These are phyloP conservation scores for Eubasilissa splendida DNA, from an alignment of 2,888 invertebrate genomes.

Conservation along the genomic window DNA sequence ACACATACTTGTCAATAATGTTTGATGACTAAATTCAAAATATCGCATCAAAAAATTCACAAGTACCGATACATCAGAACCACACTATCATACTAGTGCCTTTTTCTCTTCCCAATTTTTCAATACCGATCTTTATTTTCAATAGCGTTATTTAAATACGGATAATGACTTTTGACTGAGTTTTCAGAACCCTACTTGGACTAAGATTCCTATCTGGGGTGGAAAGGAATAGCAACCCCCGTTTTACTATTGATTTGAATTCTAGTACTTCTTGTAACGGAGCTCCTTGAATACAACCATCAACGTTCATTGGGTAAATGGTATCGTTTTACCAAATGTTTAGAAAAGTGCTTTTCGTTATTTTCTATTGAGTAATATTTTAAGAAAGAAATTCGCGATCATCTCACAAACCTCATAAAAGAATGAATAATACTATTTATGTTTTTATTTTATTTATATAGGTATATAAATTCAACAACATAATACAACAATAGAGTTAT, in stretches of 20 bases:
- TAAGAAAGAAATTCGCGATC: background rate
- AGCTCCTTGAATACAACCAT: constrained; percentile 13
- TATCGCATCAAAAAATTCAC: too few species aligned
- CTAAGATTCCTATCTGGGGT: constrained; percentile 29
- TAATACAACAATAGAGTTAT: too few species aligned
- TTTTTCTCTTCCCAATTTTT: too few species aligned
- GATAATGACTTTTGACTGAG: too few species aligned
- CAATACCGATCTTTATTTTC: too few species aligned
- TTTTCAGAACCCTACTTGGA: background rate
- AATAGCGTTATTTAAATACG: too few species aligned
- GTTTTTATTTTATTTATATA: background rate
- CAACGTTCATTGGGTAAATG: constrained; percentile 1
- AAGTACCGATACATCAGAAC: too few species aligned
- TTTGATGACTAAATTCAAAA: too few species aligned
- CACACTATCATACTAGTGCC: too few species aligned
- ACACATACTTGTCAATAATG: too few species aligned
- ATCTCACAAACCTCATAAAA: background rate
- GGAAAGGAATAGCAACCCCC: background rate
- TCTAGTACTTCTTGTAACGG: constrained; percentile 11
- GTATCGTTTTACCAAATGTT: background rate
- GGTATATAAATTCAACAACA: background rate
- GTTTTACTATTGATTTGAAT: constrained; percentile 8
- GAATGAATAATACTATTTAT: background rate
- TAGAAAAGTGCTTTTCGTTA: too few species aligned
- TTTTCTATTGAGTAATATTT: too few species aligned